Evolutionary conservation across 1,140 invertebrate genomes (phyloP), one percentile per base, ranked within the genome.

Genomic region (Zaprionus africanus): DNA sequence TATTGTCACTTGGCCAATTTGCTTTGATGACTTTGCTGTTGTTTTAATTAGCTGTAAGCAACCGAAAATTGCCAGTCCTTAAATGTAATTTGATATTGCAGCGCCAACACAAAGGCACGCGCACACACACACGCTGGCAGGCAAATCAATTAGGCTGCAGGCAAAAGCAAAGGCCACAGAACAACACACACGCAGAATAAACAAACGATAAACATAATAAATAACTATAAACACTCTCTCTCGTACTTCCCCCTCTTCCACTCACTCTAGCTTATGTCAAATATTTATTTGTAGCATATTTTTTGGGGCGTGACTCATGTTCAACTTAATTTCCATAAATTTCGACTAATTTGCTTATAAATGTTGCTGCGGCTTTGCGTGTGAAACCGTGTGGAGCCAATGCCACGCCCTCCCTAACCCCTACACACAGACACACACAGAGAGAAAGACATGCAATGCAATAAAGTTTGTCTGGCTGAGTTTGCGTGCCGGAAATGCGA

Each of bases 401-500:
- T 51, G 43, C 46, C 60, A 51, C 60, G 28, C 46, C 46, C 60
- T 13, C 6, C 43, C 26, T 34, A 15, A 15, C n/a, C 26, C n/a
- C 5, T 5, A 1, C 24, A 36, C 26, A 26, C 41, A 7, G 5
- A 28, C 26, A 28, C 7, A 26, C 15, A 57, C 5, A 58, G 22
- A 12, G 15, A 57, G 54, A 77, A 60, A 67, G 63, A 76, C 81
- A 83, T 58, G 73, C 41, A 72, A 60, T 73, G 77, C 81, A 73
- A 83, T 83, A 77, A 84, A 81, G 72, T 66, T 80, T 60, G 77
- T 76, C 79, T 83, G 78, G 43, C 78, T 60, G 28, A 22, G 80
- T 65, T 80, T 80, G 81, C 81, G 81, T 83, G 81, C 73, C 73
- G 81, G 81, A 83, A 84, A 83, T 83, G 81, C 81, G 78, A 59